Percentiles rank a stretch among this genome's conserved stretches.
These are phyloP conservation scores for Andrena chrysosceles DNA, from an alignment of 2,888 invertebrate genomes.

Conservation along the genomic window DNA sequence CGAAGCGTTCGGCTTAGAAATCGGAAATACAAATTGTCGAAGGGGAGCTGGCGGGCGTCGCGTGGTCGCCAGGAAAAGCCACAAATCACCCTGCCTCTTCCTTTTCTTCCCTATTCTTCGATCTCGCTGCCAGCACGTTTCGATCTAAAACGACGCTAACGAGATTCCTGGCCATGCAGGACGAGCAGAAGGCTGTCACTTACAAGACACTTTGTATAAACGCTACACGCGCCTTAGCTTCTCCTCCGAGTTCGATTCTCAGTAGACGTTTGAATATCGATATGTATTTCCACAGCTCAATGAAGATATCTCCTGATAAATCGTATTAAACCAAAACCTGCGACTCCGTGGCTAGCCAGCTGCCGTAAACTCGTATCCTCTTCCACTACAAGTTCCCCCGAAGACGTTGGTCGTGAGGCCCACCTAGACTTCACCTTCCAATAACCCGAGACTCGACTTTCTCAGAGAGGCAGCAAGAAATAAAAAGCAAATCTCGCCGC, in stretches of 20 bases:
- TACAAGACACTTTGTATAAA: conserved; percentile 29
- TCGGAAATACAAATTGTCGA: conserved; percentile 80
- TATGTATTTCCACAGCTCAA: neutral
- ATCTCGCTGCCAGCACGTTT: conserved; percentile 47
- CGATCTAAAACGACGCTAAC: conserved; percentile 80
- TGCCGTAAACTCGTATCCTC: neutral
- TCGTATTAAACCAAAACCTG: neutral
- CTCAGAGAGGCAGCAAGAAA: neutral
- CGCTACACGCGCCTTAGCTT: conserved; percentile 18
- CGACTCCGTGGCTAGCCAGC: too few species aligned
- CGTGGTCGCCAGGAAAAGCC: conserved; percentile 68
- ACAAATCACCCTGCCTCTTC: conserved; percentile 72
- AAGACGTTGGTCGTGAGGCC: neutral
- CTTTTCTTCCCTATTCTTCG: conserved; percentile 46
- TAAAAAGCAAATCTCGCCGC: neutral
- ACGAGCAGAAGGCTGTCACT: conserved; percentile 42
- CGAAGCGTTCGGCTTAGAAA: conserved; percentile 71
- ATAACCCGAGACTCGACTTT: neutral
- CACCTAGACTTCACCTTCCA: neutral
- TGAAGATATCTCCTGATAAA: neutral
- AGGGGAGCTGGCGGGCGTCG: conserved; percentile 63
- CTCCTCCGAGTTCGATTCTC: neutral
- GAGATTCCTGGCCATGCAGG: conserved; percentile 67
- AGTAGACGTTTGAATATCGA: neutral
- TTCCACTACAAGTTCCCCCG: neutral